phyloP scores from a whole-genome alignment of 2,113 vertebrate genomes.

The Laticauda colubrina region DNA sequence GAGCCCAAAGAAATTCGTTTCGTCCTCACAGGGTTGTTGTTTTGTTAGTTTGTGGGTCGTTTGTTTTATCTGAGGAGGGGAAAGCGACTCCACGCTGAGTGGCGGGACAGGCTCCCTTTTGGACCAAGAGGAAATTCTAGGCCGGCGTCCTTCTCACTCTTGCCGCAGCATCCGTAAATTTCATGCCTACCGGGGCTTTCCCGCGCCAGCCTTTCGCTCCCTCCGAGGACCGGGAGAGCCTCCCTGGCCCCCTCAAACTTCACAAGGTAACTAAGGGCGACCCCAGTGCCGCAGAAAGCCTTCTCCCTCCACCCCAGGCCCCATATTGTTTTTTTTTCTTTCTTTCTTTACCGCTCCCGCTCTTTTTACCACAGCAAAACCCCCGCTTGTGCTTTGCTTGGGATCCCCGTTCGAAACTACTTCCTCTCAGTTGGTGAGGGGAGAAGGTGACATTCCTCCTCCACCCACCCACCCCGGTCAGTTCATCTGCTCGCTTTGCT shows the following conservation, averaged over 20 bases:
- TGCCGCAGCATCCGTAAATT: neutral
- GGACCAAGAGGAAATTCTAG: constrained; percentile 28
- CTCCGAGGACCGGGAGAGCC: constrained; percentile 28
- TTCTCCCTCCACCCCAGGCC: too few relatives aligned
- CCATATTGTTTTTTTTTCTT: too few relatives aligned
- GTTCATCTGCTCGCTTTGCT: neutral
- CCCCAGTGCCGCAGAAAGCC: constrained; percentile 6
- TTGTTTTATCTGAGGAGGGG: neutral
- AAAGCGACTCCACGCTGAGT: neutral
- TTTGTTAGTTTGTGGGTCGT: neutral
- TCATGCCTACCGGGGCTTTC: neutral
- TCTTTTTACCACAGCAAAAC: neutral
- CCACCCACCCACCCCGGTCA: neutral
- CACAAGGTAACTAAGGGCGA: constrained; percentile 50
- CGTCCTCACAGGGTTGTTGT: constrained; percentile 8
- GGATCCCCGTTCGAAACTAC: fast-evolving
- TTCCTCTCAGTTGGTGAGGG: neutral
- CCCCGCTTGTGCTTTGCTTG: neutral
- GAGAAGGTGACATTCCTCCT: neutral
- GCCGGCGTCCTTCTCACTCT: neutral
- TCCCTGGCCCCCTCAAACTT: neutral
- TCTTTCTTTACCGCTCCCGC: neutral
- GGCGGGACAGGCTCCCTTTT: neutral
- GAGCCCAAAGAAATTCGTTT: constrained; percentile 8
- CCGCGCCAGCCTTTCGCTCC: constrained; percentile 28